These are phyloP conservation scores for Blastobasis adustella DNA, from an alignment of 2,888 invertebrate species.

Conservation along the genomic window DNA sequence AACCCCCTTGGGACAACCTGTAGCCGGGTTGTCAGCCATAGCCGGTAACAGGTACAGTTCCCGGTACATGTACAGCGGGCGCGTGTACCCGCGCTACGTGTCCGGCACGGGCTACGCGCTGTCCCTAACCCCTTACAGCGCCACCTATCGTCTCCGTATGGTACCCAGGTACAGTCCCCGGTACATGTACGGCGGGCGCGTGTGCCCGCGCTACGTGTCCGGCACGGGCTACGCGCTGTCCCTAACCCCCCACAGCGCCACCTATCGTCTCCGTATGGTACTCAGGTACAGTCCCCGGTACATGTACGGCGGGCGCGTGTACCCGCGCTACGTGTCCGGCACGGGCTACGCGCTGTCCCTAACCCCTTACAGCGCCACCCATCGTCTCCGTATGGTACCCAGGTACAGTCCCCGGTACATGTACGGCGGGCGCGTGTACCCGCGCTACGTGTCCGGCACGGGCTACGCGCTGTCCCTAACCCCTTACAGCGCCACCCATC, in stretches of 20 bases:
- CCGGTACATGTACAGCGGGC: conserved; percentile 82
- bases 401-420: conserved; percentile 88
- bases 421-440: conserved; percentile 82
- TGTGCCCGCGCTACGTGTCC: conserved; percentile 87
- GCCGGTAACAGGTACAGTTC: conserved; percentile 91
- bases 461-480: conserved; percentile 88
- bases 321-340: conserved; percentile 88
- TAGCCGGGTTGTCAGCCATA: too few species aligned
- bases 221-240: conserved; percentile 89
- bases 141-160: too few species aligned
- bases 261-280: too few species aligned
- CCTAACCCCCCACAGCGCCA: too few species aligned
- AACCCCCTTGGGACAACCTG: too few species aligned
- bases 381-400: too few species aligned
- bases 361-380: too few species aligned
- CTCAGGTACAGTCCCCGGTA: conserved; percentile 88
- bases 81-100: conserved; percentile 85
- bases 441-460: conserved; percentile 87
- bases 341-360: conserved; percentile 88
- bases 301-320: conserved; percentile 81
- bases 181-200: conserved; percentile 82
- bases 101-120: conserved; percentile 89
- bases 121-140: too few species aligned
- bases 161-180: conserved; percentile 88
- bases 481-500: too few species aligned